phyloP scores from a whole-genome alignment of 2,797 vertebrate genomes.

The Vespertilio murinus region DNA sequence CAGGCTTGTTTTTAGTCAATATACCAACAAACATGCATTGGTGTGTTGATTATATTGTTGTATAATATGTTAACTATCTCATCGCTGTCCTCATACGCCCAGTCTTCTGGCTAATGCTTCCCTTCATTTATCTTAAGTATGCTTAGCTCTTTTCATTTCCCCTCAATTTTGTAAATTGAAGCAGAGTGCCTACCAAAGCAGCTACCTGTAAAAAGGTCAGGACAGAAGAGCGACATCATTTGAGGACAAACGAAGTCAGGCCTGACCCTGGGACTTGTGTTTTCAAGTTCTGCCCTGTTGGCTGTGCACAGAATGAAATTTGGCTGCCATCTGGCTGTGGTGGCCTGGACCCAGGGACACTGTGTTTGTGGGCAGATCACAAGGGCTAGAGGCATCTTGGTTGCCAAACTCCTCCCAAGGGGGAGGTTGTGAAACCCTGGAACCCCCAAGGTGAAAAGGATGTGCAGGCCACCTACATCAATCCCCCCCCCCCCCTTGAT shows the following conservation, averaged over 20 bases:
- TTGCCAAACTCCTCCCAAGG: neutral
- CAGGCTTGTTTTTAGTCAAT: neutral
- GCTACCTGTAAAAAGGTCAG: constrained; percentile 32
- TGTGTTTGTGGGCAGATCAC: constrained; percentile 21
- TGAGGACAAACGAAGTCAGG: constrained; percentile 53
- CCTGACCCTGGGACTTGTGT: constrained; percentile 5
- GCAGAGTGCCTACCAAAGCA: neutral
- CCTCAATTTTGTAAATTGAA: constrained; percentile 13
- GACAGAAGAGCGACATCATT: neutral
- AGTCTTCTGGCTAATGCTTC: neutral
- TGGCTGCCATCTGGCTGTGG: constrained; percentile 18
- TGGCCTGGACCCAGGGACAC: constrained; percentile 42
- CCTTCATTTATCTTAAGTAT: neutral
- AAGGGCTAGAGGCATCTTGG: neutral
- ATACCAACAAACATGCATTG: neutral
- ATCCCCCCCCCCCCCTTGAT: neutral
- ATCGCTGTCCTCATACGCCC: neutral
- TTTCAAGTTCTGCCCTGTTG: constrained; percentile 6
- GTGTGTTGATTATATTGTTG: neutral
- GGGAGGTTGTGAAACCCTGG: neutral
- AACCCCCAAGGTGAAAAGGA: neutral
- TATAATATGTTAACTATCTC: neutral
- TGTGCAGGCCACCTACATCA: neutral
- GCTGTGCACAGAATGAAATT: constrained; percentile 34
- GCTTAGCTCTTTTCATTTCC: neutral